Base-by-base conservation (phyloP, 2,113 vertebrate genomes). In the Collichthys lucidus region DNA sequence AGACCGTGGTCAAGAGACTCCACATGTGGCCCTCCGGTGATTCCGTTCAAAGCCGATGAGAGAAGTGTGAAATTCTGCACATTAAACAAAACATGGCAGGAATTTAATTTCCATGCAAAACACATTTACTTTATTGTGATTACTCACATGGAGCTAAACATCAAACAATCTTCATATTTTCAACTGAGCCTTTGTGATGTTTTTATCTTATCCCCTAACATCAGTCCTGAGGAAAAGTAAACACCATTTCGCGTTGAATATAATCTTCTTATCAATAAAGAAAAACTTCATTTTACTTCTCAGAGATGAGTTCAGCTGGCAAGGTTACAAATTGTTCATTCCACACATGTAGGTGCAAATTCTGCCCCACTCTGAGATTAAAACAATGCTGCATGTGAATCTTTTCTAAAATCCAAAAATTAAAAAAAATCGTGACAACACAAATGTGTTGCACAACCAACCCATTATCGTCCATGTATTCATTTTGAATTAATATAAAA, bases 21-120 rank as follows among this genome's bases (percentile, higher is more conserved):
- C 62, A 68, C 55, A 20, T 74, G 66, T 77, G 77, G 19, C 53
- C 26, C 5, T 44, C 44, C 24, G 40, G 20, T 29, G 56, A 12
- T 22, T 47, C 68, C 50, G 20, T 40, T 64, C 50, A 49, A 11
- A 57, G 46, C 57, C 24, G 5, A 49, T 31, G 17, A 72, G 40
- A 26, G 6, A 47, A 15, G 60, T 24, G 40, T 72, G 4, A 3
- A 15, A 53, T 17, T 55, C 60, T 72, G 59, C 61, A 67, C 26
- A n/a, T 26, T 26, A 20, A 73, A 67, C 47, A 53, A 82, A 66
- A 31, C 61, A 70, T 1, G 8, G 11, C 57, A 64, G 8, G n/a
- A 56, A 14, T 35, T 63, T 6, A 4, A 57, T 59, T 57, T 35
- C 11, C 11, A 65, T 40, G 29, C 15, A 50, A 65, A 62, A 53